Evolutionary conservation across 2,113 vertebrate species (phyloP), one percentile per base, ranked within the genome.

Genomic region (Platanista minor): DNA sequence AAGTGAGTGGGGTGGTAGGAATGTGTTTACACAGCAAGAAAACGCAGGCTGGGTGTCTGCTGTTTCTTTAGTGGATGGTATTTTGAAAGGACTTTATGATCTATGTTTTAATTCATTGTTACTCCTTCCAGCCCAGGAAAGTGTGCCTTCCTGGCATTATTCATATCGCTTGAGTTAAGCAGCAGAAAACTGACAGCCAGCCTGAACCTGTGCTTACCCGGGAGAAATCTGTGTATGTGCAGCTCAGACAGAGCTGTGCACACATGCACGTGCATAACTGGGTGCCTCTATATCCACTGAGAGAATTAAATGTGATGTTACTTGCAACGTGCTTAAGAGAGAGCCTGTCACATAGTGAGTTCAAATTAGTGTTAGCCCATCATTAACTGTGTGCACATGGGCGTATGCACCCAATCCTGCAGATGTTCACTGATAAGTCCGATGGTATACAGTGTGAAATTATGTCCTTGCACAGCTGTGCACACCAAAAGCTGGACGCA

Each of bases 11-110:
- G 91, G 96, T 95, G 64, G 87, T 93, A 93, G 97, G 96, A 75
- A 95, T 92, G 87, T 97, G 93, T 98, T 97, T 98, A 95, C 91
- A 81, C 90, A 88, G 96, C 94, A 87, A 96, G 92, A 87, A 95
- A 95, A 90, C 4, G 5, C 88, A 88, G 95, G 61, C 92, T 87
- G 88, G 52, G 64, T 86, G 94, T 95, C 94, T 96, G 84, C 87
- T 75, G 77, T 84, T 93, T 43, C 87, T 95, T 93, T 86, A 95
- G 84, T 92, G 90, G 94, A 97, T 97, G 87, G 75, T 81, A 96
- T 97, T 98, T 95, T 95, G 89, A 97, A 97, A 96, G 87, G 84
- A 91, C 90, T 97, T 97, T 93, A 94, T 97, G 91, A 96, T 97
- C 94, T 94, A 14, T 94, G 95, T 97, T 96, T 97, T 96, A 96